Percentiles rank a stretch among this genome's conserved stretches.
Conservation (phyloP, 2,888 invertebrate species). For the Diogma glabrata region DNA sequence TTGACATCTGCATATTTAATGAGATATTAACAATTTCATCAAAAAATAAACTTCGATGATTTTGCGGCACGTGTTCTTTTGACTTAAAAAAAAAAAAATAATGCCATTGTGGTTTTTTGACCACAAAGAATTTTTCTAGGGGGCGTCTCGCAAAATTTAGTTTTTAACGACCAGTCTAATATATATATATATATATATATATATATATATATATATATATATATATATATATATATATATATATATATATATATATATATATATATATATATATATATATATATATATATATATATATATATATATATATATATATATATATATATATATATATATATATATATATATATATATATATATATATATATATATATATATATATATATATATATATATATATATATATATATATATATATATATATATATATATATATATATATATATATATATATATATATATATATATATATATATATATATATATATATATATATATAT, state of each 20-base stretch:
- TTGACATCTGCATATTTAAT: too few relatives aligned
- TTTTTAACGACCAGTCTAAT: too few relatives aligned
- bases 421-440: background rate
- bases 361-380: background rate
- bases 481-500: background rate
- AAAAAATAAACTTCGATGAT: too few relatives aligned
- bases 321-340: background rate
- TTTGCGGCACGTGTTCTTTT: too few relatives aligned
- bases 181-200: background rate
- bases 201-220: background rate
- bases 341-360: background rate
- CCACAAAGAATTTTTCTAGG: too few relatives aligned
- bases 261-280: background rate
- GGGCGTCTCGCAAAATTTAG: too few relatives aligned
- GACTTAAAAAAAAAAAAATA: too few relatives aligned
- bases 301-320: background rate
- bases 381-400: background rate
- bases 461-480: background rate
- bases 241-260: background rate
- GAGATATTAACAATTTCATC: too few relatives aligned
- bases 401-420: background rate
- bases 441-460: background rate
- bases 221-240: background rate
- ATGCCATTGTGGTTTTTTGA: too few relatives aligned
- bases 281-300: background rate